Percentiles rank a stretch among this genome's conserved stretches.
Evolutionary conservation across 2,888 invertebrate species (phyloP).

Genomic region (Melieria omissa): DNA sequence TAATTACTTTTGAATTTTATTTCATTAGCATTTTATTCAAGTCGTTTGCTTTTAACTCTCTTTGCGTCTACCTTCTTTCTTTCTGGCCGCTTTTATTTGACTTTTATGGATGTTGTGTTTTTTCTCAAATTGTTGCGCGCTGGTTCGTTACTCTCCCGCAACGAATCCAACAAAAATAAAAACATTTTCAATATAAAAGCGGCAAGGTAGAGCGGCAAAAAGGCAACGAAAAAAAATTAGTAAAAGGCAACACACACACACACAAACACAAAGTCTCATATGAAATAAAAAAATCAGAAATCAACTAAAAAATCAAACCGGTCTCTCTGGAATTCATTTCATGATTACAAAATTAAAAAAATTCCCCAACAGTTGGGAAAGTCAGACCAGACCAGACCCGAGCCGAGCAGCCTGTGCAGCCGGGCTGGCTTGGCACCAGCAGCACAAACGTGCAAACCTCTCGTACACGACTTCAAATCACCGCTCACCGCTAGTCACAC

Average conservation of each 20-base stretch:
- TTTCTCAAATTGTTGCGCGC: too few relatives aligned
- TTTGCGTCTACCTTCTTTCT: not conserved
- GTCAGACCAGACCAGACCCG: not conserved
- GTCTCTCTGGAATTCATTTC: slow-evolving; percentile 38
- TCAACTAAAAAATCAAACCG: slow-evolving; percentile 32
- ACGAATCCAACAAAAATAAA: too few relatives aligned
- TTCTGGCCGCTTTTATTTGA: too few relatives aligned
- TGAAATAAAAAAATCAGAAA: not conserved
- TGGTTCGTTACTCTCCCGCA: too few relatives aligned
- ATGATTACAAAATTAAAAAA: slow-evolving; percentile 19
- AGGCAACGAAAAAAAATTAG: not conserved
- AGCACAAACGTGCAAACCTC: too few relatives aligned
- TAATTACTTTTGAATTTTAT: slow-evolving; percentile 6
- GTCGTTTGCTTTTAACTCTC: slow-evolving; percentile 1
- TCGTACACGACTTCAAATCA: too few relatives aligned
- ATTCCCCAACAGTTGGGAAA: slow-evolving; percentile 13
- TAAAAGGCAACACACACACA: slow-evolving; percentile 13
- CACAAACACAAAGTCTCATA: not conserved
- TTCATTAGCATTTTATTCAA: not conserved
- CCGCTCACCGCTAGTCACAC: too few relatives aligned
- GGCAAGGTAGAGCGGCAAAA: not conserved
- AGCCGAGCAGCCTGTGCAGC: too few relatives aligned
- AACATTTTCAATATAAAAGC: too few relatives aligned
- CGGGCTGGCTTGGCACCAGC: too few relatives aligned
- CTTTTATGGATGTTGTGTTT: too few relatives aligned